Evolutionary conservation across 2,888 invertebrate species (phyloP).

Genomic region (Dicyrtomina minuta): DNA sequence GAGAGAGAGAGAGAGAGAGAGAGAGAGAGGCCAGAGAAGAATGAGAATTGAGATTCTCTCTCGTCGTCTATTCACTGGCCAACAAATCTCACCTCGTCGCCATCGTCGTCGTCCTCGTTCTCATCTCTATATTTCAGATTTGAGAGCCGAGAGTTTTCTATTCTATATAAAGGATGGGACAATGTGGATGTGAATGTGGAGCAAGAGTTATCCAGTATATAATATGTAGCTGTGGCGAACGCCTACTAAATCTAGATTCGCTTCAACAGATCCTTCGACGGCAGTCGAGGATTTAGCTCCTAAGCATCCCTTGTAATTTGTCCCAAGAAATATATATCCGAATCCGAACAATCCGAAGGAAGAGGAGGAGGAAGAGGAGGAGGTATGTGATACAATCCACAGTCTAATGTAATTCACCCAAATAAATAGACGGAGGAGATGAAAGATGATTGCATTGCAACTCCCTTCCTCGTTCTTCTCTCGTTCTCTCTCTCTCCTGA

Average conservation of each 20-base stretch:
- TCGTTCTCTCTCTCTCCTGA: slow-evolving; percentile 13
- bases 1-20: slow-evolving; percentile 6
- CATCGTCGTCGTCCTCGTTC: slow-evolving; percentile 14
- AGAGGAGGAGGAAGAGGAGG: slow-evolving; percentile 7
- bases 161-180: too few relatives aligned
- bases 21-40: not conserved
- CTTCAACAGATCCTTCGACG: slow-evolving; percentile 24
- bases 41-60: slow-evolving; percentile 15
- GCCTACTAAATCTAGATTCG: slow-evolving; percentile 25
- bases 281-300: slow-evolving; percentile 25
- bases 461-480: slow-evolving; percentile 8
- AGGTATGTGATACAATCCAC: not conserved
- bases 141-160: slow-evolving; percentile 2
- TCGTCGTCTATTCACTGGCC: slow-evolving; percentile 13
- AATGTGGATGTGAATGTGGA: slow-evolving; percentile 12
- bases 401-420: slow-evolving; percentile 18
- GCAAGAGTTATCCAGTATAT: slow-evolving; percentile 18
- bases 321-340: slow-evolving; percentile 5
- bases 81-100: slow-evolving; percentile 27
- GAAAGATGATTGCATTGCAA: slow-evolving; percentile 16
- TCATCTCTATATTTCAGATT: not conserved
- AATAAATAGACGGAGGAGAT: not conserved
- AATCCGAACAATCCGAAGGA: too few relatives aligned
- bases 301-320: slow-evolving; percentile 28
- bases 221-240: slow-evolving; percentile 14